Evolutionary conservation across 2,113 vertebrate genomes (phyloP).

Genomic region (Python bivittatus): DNA sequence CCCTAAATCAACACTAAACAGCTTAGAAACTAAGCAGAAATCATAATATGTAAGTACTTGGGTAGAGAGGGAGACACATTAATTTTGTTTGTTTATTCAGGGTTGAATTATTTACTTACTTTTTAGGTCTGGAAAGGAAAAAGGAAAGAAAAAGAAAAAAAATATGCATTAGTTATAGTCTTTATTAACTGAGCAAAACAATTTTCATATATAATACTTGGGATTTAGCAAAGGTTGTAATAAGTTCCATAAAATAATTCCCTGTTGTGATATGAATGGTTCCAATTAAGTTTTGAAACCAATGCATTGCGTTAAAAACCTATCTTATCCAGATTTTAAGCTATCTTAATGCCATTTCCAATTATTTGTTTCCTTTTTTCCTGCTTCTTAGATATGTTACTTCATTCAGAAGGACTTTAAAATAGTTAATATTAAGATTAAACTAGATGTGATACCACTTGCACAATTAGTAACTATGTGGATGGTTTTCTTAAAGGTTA

Average conservation of each 20-base stretch:
- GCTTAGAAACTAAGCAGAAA: background rate
- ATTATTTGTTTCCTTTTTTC: background rate
- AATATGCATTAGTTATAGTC: constrained; percentile 51
- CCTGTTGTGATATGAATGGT: constrained; percentile 8
- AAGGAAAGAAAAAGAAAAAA: constrained; percentile 43
- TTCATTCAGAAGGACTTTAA: background rate
- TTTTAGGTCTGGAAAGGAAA: constrained; percentile 72
- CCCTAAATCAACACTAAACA: background rate
- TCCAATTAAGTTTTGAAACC: background rate
- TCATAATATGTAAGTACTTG: background rate
- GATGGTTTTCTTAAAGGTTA: background rate
- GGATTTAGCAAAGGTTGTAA: constrained; percentile 13
- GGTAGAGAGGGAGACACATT: background rate
- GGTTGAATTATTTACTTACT: constrained; percentile 70
- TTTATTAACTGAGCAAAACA: constrained; percentile 52
- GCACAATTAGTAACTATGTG: background rate
- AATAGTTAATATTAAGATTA: background rate
- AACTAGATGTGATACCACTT: background rate
- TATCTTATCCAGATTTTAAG: background rate
- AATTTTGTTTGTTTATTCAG: constrained; percentile 18
- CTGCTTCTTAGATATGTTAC: background rate
- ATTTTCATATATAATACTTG: background rate
- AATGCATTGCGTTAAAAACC: background rate
- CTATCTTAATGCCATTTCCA: background rate
- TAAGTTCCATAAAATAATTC: constrained; percentile 22